phyloP scores from a whole-genome alignment of 1,140 invertebrate species.

The Acromyrmex heyeri region DNA sequence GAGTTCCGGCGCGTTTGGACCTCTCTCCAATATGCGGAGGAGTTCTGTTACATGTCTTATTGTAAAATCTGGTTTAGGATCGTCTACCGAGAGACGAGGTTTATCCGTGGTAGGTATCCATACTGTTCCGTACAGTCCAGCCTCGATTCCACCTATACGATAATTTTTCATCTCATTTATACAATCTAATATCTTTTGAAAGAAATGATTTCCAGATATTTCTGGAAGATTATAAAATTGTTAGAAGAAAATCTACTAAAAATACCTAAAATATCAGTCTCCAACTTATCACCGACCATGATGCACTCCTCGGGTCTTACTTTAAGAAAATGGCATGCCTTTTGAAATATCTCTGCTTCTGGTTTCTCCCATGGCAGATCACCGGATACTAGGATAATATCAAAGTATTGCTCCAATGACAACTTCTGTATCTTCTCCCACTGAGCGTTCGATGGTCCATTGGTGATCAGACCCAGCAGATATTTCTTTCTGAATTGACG shows the following conservation, averaged over 20 bases:
- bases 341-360: slow-evolving; percentile 91
- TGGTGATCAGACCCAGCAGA: slow-evolving; percentile 92
- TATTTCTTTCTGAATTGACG: slow-evolving; percentile 90
- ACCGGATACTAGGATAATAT: slow-evolving; percentile 93
- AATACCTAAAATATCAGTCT: slow-evolving; percentile 91
- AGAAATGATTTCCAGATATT: slow-evolving; percentile 27
- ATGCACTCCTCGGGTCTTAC: slow-evolving; percentile 91
- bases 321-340: slow-evolving; percentile 91
- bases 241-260: slow-evolving; percentile 33
- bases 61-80: slow-evolving; percentile 83
- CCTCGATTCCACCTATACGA: slow-evolving; percentile 90
- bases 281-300: slow-evolving; percentile 95
- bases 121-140: slow-evolving; percentile 91
- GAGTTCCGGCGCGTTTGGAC: slow-evolving; percentile 82
- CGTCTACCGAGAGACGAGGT: slow-evolving; percentile 76
- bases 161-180: slow-evolving; percentile 5
- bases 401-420: slow-evolving; percentile 90
- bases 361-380: slow-evolving; percentile 95
- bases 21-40: slow-evolving; percentile 80
- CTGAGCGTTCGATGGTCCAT: slow-evolving; percentile 93
- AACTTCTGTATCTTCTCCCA: slow-evolving; percentile 94
- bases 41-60: slow-evolving; percentile 85
- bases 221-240: slow-evolving; percentile 29
- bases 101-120: slow-evolving; percentile 89
- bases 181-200: background rate